Conservation (phyloP, 2,888 invertebrate species). For the Dichetophora obliterata region DNA sequence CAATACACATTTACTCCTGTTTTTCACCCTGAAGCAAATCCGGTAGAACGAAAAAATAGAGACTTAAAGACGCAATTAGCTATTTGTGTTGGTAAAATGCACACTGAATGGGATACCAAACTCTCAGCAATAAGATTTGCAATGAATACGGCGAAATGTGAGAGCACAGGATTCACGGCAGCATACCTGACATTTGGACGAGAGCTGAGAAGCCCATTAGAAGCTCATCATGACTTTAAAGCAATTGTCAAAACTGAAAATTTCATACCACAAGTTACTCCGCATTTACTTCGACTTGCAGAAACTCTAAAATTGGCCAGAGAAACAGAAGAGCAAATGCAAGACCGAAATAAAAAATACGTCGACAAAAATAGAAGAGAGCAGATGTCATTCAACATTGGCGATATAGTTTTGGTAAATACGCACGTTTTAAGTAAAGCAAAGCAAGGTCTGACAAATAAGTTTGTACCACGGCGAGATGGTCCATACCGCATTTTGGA, state of each 20-base stretch:
- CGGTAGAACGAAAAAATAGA: background rate
- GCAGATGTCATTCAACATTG: too few relatives aligned
- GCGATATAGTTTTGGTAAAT: too few relatives aligned
- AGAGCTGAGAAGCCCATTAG: conserved; percentile 55
- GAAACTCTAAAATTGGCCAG: too few relatives aligned
- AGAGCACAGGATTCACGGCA: conserved; percentile 55
- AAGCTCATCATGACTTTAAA: conserved; percentile 50
- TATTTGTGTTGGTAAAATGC: background rate
- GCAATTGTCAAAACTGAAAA: background rate
- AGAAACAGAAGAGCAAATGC: too few relatives aligned
- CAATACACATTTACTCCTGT: too few relatives aligned
- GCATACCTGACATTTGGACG: conserved; percentile 62
- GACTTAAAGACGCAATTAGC: background rate
- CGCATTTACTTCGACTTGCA: too few relatives aligned
- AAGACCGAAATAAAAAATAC: too few relatives aligned
- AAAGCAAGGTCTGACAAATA: too few relatives aligned
- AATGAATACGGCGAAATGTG: conserved; percentile 58
- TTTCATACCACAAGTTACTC: background rate
- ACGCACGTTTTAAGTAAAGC: too few relatives aligned
- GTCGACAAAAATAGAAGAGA: too few relatives aligned
- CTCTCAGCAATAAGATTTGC: conserved; percentile 61
- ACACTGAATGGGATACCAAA: background rate
- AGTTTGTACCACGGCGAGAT: too few relatives aligned
- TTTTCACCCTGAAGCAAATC: background rate
- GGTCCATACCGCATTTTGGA: too few relatives aligned